These are phyloP conservation scores for Dicrurus megarhynchus DNA, from an alignment of 2,113 vertebrate genomes.

Conservation along the genomic window DNA sequence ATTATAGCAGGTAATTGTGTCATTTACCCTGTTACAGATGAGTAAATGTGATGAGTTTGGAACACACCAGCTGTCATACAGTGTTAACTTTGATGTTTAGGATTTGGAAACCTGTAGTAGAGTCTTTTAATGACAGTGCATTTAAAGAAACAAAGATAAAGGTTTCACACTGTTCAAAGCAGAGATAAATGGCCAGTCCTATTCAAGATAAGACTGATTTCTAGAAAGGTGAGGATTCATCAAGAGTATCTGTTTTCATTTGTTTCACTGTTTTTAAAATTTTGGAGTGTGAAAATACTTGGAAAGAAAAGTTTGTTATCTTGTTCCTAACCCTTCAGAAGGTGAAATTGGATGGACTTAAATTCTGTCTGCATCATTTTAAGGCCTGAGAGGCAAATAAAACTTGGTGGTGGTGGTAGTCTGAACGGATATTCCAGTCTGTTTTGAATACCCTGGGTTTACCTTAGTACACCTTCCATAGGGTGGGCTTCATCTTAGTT, in stretches of 20 bases:
- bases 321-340: not conserved
- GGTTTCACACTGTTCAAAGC: not conserved
- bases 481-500: not conserved
- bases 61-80: constrained; percentile 72
- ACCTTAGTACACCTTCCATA: not conserved
- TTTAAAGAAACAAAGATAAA: constrained; percentile 4
- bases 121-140: not conserved
- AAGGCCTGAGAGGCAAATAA: not conserved
- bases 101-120: constrained; percentile 43
- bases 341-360: not conserved
- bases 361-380: not conserved
- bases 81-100: constrained; percentile 66
- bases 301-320: not conserved
- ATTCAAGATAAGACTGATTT: not conserved
- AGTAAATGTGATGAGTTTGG: constrained; percentile 69
- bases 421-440: not conserved
- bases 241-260: not conserved
- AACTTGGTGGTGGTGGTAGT: not conserved
- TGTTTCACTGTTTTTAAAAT: not conserved
- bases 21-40: constrained; percentile 75
- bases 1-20: constrained; percentile 82
- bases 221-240: not conserved
- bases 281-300: not conserved
- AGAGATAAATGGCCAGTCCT: not conserved
- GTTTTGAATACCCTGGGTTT: not conserved